Base-by-base conservation (phyloP, 1,140 invertebrate genomes). In the Cataglyphis hispanica region DNA sequence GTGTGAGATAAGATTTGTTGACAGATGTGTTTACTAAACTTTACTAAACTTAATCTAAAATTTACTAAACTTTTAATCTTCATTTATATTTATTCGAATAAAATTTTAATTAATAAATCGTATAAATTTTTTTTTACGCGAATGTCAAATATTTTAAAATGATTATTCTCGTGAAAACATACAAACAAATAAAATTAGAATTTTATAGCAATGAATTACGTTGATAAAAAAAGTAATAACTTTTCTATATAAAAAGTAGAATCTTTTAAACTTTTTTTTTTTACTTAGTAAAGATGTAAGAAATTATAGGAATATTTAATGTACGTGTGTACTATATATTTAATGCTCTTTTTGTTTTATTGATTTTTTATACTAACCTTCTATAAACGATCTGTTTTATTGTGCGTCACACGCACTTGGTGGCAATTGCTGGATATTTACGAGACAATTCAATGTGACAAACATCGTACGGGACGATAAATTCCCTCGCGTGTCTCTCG, bases 371-470 rank as follows among this genome's bases (percentile, higher is more conserved):
- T 11, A 53, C 13, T 53, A 25, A 78, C 10, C 13, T n/a, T 27
- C 13, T 50, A 16, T 27, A 27, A 78, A 67, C n/a, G 43, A 27
- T 80, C 22, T 40, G 31, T 43, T 78, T 67, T 66, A 67, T 43
- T 78, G 31, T 22, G 22, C 76, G 34, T 78, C 40, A 43, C 56
- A 31, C 19, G 27, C 58, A 64, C 31, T 22, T 53, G 43, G 31
- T 37, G 76, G 43, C 64, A n/a, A 66, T 56, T 50, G 43, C 61
- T 16, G 22, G 76, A 69, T 80, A 80, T 80, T 80, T 80, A 80
- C 46, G 76, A 69, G 63, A 80, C 76, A 69, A 80, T 80, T 22
- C 31, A 46, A 80, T 53, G 76, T 80, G 63, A 80, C 63, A 69
- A 80, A 80, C 43, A 56, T 69, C 46, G n/a, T 40, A 53, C 22